Evolutionary conservation across 2,888 invertebrate species (phyloP).

Genomic region (Dioctria linearis): DNA sequence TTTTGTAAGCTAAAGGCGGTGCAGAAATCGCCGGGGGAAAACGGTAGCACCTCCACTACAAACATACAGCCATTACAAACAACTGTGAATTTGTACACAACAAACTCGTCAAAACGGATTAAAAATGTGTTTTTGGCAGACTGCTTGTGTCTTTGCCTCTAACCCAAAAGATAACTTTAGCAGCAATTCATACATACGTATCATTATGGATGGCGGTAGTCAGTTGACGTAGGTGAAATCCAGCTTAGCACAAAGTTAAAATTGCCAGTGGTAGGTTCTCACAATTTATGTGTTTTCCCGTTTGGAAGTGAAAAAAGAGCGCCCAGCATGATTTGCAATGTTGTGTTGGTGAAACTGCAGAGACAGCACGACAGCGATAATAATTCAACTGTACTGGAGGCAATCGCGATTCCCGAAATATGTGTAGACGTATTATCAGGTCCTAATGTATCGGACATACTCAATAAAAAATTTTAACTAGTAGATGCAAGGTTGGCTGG

Average conservation of each 20-base stretch:
- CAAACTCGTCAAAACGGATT: background rate
- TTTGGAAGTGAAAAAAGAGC: conserved; percentile 4
- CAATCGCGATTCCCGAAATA: no score
- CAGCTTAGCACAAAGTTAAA: background rate
- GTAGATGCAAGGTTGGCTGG: background rate
- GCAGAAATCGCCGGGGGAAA: background rate
- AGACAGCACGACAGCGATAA: background rate
- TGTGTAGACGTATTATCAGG: no score
- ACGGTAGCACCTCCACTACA: background rate
- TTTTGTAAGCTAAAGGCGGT: background rate
- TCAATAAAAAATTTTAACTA: background rate
- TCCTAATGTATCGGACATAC: background rate
- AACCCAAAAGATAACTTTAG: background rate
- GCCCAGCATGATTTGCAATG: background rate
- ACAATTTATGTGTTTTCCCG: conserved; percentile 10
- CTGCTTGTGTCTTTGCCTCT: background rate
- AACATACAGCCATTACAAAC: background rate
- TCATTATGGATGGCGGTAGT: background rate
- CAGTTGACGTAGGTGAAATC: background rate
- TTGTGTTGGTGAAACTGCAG: background rate
- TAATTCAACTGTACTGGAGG: no score
- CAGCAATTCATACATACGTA: background rate
- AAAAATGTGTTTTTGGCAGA: background rate
- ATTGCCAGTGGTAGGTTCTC: background rate
- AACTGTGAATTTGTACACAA: background rate